Percentiles rank a stretch among this genome's conserved stretches.
These are phyloP conservation scores for Astropecten irregularis DNA, from an alignment of 53 echinoderm and acorn worm species.

Conservation along the genomic window DNA sequence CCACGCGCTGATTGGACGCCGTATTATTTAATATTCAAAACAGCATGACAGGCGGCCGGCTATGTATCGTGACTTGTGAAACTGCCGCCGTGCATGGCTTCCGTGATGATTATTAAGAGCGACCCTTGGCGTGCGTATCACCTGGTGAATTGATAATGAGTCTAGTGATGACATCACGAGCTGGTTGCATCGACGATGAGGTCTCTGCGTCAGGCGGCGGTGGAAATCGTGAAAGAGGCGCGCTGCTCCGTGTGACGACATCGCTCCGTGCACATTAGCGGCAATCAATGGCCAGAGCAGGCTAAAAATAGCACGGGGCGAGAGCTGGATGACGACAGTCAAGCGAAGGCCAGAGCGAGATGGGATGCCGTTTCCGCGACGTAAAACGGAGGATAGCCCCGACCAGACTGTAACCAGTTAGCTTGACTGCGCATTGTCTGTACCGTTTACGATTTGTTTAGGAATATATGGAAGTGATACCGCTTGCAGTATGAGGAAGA, in stretches of 20 bases:
- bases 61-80: slow-evolving; percentile 16
- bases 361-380: slow-evolving; percentile 56
- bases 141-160: slow-evolving; percentile 49
- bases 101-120: slow-evolving; percentile 32
- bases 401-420: neutral
- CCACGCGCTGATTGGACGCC: slow-evolving; percentile 7
- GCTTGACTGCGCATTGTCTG: slow-evolving; percentile 47
- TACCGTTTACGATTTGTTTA: slow-evolving; percentile 17
- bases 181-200: slow-evolving; percentile 34
- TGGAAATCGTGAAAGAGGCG: slow-evolving; percentile 54
- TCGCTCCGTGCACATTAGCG: slow-evolving; percentile 73
- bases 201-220: slow-evolving; percentile 56
- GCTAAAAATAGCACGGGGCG: slow-evolving; percentile 74
- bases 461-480: slow-evolving; percentile 2
- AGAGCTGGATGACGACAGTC: slow-evolving; percentile 62
- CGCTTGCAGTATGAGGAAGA: slow-evolving; percentile 6
- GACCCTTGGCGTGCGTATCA: slow-evolving; percentile 35
- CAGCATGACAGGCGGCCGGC: slow-evolving; percentile 6
- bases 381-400: slow-evolving; percentile 50
- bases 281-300: slow-evolving; percentile 71
- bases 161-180: slow-evolving; percentile 51
- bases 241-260: slow-evolving; percentile 68
- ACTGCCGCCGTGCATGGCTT: neutral
- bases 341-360: slow-evolving; percentile 8
- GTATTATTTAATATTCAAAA: slow-evolving; percentile 12